Evolutionary conservation across 2,797 vertebrate genomes (phyloP), one percentile per base, ranked within the genome.

Genomic region (Tamandua tetradactyla): DNA sequence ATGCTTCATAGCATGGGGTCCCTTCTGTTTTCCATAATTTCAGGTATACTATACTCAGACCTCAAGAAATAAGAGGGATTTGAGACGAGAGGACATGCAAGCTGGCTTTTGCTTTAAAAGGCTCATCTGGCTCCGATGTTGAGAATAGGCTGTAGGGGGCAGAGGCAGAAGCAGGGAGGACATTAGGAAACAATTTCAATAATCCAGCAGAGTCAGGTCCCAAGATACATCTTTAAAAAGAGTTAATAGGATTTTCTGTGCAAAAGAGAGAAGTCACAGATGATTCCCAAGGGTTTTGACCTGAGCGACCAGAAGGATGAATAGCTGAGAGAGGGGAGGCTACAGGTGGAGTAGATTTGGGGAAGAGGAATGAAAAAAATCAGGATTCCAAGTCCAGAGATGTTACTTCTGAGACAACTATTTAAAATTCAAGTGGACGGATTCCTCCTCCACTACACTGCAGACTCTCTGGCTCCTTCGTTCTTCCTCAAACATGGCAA

Each of bases 11-110:
- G 37, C 2, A 3, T 30, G 44, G 27, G 55, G 23, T 47, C 62
- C 87, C 66, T 76, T 91, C 76, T 81, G 20, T 55, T 81, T 81
- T 78, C 71, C 84, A 72, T 8, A 20, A 40, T 52, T 93, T 89
- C 42, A 59, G 35, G 57, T 47, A 55, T 2, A 25, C 10, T 49
- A 57, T 71, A 42, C 44, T 61, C 32, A 35, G 25, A 87, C 40
- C 37, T 94, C 79, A 49, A 81, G 47, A n/a, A 49, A 83, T 64
- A 44, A 75, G 30, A 47, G 27, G 40, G 52, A 74, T 85, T 76
- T 90, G 20, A n/a, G 14, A 12, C 84, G 30, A 87, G 9, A 30
- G 4, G 25, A 87, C 47, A 64, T 0, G 5, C 22, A 15, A 84
- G n/a, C 22, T 57, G 49, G 25, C 7, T 83, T 81, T 30, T 68